Evolutionary conservation across 2,113 vertebrate species (phyloP).

Genomic region (Odocoileus hemionus): DNA sequence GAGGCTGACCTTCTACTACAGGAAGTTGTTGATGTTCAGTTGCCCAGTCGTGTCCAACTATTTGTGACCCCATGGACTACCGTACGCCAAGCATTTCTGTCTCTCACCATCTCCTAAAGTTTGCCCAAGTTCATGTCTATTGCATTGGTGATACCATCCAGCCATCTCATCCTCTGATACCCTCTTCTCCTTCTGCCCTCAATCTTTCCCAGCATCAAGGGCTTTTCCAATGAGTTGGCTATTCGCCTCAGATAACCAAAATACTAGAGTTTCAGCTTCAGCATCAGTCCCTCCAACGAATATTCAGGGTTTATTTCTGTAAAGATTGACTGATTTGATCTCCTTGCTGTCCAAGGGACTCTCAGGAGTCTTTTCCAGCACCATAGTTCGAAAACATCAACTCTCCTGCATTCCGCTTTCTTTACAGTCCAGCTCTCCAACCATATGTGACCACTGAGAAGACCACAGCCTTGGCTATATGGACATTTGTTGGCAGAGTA

Average conservation of each 20-base stretch:
- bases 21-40: background rate
- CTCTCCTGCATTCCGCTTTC: background rate
- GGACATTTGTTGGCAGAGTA: background rate
- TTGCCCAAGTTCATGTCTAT: background rate
- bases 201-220: background rate
- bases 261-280: background rate
- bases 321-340: background rate
- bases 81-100: background rate
- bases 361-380: background rate
- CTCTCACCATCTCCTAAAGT: background rate
- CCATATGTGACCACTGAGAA: background rate
- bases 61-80: background rate
- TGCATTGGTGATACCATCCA: background rate
- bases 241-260: background rate
- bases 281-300: background rate
- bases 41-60: background rate
- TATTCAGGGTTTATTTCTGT: background rate
- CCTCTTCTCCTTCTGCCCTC: background rate
- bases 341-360: background rate
- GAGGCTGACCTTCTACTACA: background rate
- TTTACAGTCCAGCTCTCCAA: background rate
- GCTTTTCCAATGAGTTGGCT: background rate
- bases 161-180: background rate
- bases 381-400: background rate
- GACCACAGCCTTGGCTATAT: background rate